phyloP scores from a whole-genome alignment of 1,140 invertebrate genomes.

The Anastrepha ludens region DNA sequence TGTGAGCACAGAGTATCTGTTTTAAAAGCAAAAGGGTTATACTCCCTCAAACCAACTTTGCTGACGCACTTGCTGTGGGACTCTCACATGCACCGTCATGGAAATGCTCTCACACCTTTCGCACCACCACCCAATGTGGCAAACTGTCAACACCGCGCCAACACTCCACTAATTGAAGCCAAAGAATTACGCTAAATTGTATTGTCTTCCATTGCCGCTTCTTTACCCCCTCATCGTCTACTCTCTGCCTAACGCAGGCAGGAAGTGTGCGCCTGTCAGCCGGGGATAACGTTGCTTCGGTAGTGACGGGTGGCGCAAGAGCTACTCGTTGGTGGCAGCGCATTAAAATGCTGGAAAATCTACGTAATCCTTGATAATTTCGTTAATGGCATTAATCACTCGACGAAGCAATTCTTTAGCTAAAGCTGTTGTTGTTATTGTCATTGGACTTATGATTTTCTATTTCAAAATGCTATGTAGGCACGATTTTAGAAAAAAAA shows the following conservation, averaged over 20 bases:
- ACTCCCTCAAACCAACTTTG: conserved; percentile 16
- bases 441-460: not conserved
- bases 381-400: conserved; percentile 73
- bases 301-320: too few species aligned
- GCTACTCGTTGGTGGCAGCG: conserved; percentile 56
- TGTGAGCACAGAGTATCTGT: not conserved
- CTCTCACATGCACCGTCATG: not conserved
- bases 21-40: not conserved
- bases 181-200: conserved; percentile 71
- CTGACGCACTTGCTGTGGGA: not conserved
- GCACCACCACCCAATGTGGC: conserved; percentile 16
- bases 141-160: conserved; percentile 47
- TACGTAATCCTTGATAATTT: conserved; percentile 73
- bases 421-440: not conserved
- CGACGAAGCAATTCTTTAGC: conserved; percentile 51
- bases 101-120: not conserved
- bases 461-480: not conserved
- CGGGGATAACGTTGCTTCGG: conserved; percentile 31
- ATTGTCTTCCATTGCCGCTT: conserved; percentile 64
- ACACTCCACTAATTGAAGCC: conserved; percentile 73
- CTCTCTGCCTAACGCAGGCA: conserved; percentile 47
- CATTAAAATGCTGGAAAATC: conserved; percentile 68
- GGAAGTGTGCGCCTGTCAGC: conserved; percentile 59
- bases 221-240: not conserved
- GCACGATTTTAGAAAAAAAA: not conserved